These are phyloP conservation scores for Microplitis deprimator DNA, from an alignment of 2,888 invertebrate genomes.

Conservation along the genomic window DNA sequence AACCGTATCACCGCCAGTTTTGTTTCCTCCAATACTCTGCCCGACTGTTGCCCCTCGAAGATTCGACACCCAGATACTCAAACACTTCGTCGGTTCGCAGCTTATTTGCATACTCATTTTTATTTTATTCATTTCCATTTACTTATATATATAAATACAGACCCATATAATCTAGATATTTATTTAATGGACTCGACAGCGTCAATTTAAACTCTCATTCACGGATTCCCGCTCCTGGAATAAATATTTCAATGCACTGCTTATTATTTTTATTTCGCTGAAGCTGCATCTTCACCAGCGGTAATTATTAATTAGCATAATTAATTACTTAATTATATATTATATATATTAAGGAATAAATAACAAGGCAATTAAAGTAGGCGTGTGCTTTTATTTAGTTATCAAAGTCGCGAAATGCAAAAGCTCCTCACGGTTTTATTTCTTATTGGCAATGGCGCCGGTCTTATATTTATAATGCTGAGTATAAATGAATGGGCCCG, in stretches of 20 bases:
- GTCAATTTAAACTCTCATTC: no score
- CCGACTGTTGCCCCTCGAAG: conserved; percentile 23
- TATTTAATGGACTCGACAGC: no score
- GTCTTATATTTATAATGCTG: conserved; percentile 38
- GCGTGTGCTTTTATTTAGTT: conserved; percentile 11
- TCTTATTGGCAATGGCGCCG: background rate
- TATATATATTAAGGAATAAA: background rate
- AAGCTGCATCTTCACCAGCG: background rate
- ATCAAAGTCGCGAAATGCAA: conserved; percentile 18
- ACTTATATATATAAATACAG: background rate
- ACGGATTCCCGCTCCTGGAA: no score
- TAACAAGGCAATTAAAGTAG: conserved; percentile 42
- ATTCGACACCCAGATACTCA: conserved; percentile 30
- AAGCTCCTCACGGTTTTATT: conserved; percentile 5
- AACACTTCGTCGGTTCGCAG: conserved; percentile 8
- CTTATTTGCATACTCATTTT: conserved; percentile 26
- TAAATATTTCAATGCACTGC: no score
- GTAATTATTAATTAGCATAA: background rate
- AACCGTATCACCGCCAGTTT: conserved; percentile 49
- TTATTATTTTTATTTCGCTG: no score
- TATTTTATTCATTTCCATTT: background rate
- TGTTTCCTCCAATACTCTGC: conserved; percentile 48
- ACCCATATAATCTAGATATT: no score
- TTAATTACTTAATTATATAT: background rate
- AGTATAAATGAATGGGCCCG: conserved; percentile 59